phyloP scores from a whole-genome alignment of 2,888 invertebrate species.

The Leptopterna dolabrata region DNA sequence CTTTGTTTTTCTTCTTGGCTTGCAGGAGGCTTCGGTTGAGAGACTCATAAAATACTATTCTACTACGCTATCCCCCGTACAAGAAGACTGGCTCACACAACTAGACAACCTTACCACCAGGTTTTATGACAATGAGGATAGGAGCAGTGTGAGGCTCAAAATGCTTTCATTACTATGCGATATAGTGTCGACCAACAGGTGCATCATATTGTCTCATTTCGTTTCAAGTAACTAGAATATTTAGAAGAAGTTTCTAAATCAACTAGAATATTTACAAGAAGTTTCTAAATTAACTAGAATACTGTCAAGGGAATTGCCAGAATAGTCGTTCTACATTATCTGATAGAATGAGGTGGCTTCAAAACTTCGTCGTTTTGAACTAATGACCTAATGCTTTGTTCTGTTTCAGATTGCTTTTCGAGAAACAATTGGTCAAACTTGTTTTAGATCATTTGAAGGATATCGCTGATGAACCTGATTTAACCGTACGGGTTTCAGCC shows the following conservation, averaged over 20 bases:
- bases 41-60: constrained; percentile 79
- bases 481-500: constrained; percentile 74
- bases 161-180: constrained; percentile 78
- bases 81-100: constrained; percentile 76
- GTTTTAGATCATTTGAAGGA: constrained; percentile 80
- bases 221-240: too few relatives aligned
- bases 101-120: constrained; percentile 80
- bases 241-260: too few relatives aligned
- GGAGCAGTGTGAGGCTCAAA: constrained; percentile 81
- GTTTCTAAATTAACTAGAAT: too few relatives aligned
- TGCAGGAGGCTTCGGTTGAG: constrained; percentile 79
- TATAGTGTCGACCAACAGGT: constrained; percentile 79
- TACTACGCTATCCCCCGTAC: constrained; percentile 75
- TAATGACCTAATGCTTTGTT: background rate
- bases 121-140: constrained; percentile 79
- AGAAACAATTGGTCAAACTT: constrained; percentile 88
- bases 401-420: constrained; percentile 70
- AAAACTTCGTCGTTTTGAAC: too few relatives aligned
- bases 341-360: too few relatives aligned
- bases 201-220: constrained; percentile 53
- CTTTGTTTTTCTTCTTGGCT: too few relatives aligned
- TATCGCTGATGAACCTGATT: constrained; percentile 78
- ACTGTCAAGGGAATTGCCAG: too few relatives aligned
- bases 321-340: too few relatives aligned
- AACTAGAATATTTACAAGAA: too few relatives aligned